Base-by-base conservation (phyloP, 2,888 invertebrate genomes). In the Cerastoderma edule region DNA sequence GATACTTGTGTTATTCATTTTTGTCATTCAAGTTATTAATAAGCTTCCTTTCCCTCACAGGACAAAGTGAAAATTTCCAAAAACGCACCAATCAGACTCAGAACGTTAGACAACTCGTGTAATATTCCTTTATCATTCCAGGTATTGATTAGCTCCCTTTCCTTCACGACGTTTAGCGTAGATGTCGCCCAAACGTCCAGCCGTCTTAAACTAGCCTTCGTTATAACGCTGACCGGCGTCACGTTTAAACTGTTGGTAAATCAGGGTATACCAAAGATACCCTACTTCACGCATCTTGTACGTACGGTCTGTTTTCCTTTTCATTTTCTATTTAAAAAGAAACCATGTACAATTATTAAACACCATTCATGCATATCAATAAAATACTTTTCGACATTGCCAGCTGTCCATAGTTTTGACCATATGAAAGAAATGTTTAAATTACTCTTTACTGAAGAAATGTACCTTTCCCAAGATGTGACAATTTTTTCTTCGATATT, bases 161-260 rank as follows among this genome's bases (percentile, higher is more conserved):
- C 90, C 6, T 87, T 92, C 70, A 87, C 90, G 16, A 92, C 92
- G 22, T 92, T 92, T 71, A 86, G 91, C n/a, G 91, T 92, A 16
- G 85, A 87, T 64, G 84, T 85, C 0, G 81, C 76, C 24, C 67
- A 87, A 39, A 89, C 90, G 4, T 90, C 90, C 82, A 90, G 89
- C 79, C 80, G 92, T 27, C 87, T 92, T 3, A 91, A 92, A 80
- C 71, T 92, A 46, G 88, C 92, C 32, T 91, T 91, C 81, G 91
- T 90, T 6, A 83, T 92, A 4, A 84, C 91, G 1, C 85, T 92
- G 44, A 92, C 92, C 4, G 89, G 90, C 5, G 91, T 92, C 35
- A 89, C 92, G 27, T 92, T 92, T 85, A 91, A 91, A 77, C 91
- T 91, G 85, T 91, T 91, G n/a, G 89, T 91, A 33, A 90, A 88